Evolutionary conservation across 1,140 invertebrate genomes (phyloP).

Genomic region (Zaprionus ornatus): DNA sequence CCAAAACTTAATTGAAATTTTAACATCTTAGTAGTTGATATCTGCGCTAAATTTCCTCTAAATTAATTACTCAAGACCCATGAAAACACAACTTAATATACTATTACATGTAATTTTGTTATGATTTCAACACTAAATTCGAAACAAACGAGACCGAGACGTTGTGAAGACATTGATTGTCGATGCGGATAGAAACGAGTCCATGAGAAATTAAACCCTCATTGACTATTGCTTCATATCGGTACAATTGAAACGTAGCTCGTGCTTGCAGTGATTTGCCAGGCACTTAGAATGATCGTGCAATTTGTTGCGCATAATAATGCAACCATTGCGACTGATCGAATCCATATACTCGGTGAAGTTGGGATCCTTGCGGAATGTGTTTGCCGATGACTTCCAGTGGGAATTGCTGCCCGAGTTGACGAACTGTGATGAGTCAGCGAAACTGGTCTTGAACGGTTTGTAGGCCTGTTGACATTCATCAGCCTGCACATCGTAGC

Average conservation of each 20-base stretch:
- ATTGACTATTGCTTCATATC: conserved; percentile 54
- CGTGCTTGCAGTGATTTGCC: conserved; percentile 72
- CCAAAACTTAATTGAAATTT: too few species aligned
- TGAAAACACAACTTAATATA: not conserved
- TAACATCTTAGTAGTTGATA: too few species aligned
- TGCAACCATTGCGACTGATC: conserved; percentile 77
- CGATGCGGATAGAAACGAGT: too few species aligned
- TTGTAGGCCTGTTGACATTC: conserved; percentile 71
- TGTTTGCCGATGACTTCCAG: conserved; percentile 61
- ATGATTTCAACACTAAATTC: not conserved
- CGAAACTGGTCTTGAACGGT: conserved; percentile 75
- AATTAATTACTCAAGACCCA: not conserved
- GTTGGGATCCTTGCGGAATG: conserved; percentile 65
- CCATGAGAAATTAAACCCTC: not conserved
- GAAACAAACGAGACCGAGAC: not conserved
- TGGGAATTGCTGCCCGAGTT: conserved; percentile 75
- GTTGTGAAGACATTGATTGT: not conserved
- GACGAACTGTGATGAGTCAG: conserved; percentile 63
- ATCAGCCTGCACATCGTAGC: conserved; percentile 46
- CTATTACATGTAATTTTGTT: not conserved
- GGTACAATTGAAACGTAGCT: conserved; percentile 65
- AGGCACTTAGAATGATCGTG: conserved; percentile 78
- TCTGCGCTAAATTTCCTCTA: too few species aligned
- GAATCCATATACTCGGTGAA: conserved; percentile 82
- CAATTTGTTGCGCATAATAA: conserved; percentile 77